Evolutionary conservation across 2,797 vertebrate species (phyloP).

Genomic region (Falco berigora): DNA sequence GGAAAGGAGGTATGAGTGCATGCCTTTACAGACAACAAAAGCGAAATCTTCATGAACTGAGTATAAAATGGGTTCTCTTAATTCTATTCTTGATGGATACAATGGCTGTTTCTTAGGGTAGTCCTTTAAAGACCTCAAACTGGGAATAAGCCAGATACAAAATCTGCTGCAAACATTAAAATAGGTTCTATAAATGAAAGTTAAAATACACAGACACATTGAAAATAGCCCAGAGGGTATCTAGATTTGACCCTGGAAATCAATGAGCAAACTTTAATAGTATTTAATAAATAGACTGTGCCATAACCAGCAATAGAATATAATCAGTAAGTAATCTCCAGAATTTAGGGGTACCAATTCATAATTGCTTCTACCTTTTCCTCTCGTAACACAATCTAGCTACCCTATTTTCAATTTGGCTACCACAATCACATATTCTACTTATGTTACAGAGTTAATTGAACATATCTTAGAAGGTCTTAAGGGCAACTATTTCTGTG

Average conservation of each 20-base stretch:
- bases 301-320: background rate
- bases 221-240: background rate
- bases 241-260: background rate
- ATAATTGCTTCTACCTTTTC: background rate
- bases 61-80: background rate
- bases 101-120: background rate
- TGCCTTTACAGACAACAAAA: background rate
- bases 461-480: background rate
- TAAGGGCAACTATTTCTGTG: background rate
- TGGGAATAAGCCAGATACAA: background rate
- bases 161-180: background rate
- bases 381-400: background rate
- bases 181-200: background rate
- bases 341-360: background rate
- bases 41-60: background rate
- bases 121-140: background rate
- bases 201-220: background rate
- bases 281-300: background rate
- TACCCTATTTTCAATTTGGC: background rate
- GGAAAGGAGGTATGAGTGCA: background rate
- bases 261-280: background rate
- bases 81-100: background rate
- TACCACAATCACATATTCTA: rapidly evolving
- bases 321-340: background rate
- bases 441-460: background rate